Percentiles rank a stretch among this genome's conserved stretches.
Conservation (phyloP, 2,797 vertebrate species). For the Trichosurus vulpecula region DNA sequence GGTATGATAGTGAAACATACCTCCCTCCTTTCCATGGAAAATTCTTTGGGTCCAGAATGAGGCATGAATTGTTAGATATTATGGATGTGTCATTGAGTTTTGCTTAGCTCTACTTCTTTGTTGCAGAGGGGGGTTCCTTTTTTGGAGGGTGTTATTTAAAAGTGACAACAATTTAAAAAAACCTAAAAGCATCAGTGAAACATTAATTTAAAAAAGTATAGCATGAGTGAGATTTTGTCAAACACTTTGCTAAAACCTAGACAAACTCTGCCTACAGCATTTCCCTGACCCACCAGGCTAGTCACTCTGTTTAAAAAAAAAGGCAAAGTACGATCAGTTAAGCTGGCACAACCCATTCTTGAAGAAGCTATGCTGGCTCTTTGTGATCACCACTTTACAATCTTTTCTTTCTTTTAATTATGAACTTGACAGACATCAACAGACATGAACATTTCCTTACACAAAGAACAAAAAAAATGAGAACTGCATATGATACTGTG, state of each 20-base stretch:
- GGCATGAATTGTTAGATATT: not conserved
- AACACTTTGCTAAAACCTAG: not conserved
- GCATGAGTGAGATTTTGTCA: not conserved
- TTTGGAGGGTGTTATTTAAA: not conserved
- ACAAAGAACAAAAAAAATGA: not conserved
- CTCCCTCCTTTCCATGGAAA: not conserved
- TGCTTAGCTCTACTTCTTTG: not conserved
- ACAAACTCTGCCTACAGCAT: not conserved
- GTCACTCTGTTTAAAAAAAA: not conserved
- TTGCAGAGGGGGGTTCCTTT: not conserved
- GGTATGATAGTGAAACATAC: not conserved
- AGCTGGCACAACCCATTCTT: not conserved
- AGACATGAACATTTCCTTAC: not conserved
- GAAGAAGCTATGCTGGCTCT: not conserved
- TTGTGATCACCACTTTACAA: not conserved
- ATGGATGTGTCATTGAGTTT: not conserved
- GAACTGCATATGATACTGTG: not conserved
- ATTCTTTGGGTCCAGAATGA: not conserved
- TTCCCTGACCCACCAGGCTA: not conserved
- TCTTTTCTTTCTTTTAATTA: not conserved
- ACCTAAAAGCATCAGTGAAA: not conserved
- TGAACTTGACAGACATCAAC: not conserved
- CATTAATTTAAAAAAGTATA: not conserved
- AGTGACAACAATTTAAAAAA: not conserved
- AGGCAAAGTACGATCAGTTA: not conserved